phyloP scores from a whole-genome alignment of 2,797 vertebrate species.

The Hozukius guyotensis region DNA sequence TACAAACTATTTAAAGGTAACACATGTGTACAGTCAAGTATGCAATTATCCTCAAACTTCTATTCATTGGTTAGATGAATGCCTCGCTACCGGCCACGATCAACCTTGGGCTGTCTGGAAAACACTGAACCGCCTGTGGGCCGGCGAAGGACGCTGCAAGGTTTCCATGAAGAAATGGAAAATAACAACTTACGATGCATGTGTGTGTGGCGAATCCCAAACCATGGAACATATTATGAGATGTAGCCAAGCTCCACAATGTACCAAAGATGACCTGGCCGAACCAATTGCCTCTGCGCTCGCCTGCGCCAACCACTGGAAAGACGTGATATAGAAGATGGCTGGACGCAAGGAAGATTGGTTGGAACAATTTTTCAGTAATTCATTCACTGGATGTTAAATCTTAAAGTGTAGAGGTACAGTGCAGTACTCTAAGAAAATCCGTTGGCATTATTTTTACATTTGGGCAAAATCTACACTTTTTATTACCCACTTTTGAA shows the following conservation, averaged over 20 bases:
- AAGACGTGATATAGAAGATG: no score
- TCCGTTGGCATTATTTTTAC: not conserved
- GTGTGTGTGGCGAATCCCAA: no score
- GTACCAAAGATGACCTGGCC: no score
- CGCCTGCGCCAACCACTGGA: no score
- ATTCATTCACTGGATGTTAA: not conserved
- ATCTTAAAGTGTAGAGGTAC: not conserved
- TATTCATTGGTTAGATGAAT: not conserved
- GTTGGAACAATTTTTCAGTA: not conserved
- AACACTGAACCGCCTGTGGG: no score
- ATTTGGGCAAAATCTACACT: not conserved
- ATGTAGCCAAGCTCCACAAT: no score
- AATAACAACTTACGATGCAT: no score
- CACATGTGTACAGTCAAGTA: not conserved
- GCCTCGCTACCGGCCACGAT: no score
- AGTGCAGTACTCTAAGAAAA: not conserved
- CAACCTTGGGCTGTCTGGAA: no score
- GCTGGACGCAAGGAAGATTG: no score
- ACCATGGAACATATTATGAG: accelerated
- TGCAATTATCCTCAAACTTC: not conserved
- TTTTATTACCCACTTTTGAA: not conserved
- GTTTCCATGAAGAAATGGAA: no score
- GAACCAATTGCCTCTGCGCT: accelerated
- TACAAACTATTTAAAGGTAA: not conserved
- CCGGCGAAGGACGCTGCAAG: no score